Evolutionary conservation across 2,797 vertebrate genomes (phyloP).

Genomic region (Merluccius polli): DNA sequence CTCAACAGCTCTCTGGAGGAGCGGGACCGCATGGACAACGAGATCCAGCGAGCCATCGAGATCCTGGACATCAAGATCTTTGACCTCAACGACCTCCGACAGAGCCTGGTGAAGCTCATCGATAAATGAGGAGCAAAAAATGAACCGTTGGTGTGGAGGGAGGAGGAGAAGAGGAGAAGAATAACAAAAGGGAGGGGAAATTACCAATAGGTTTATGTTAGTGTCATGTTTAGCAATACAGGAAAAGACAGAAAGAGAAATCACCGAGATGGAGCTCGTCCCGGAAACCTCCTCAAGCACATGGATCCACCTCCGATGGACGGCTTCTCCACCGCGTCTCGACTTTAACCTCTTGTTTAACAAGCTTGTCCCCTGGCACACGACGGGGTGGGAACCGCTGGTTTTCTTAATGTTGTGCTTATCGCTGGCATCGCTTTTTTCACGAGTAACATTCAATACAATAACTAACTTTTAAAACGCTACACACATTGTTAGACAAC

Average conservation of each 20-base stretch:
- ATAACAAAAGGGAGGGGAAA: slow-evolving; percentile 1
- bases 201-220: neutral
- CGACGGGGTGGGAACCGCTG: neutral
- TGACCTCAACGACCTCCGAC: slow-evolving; percentile 90
- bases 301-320: slow-evolving; percentile 14
- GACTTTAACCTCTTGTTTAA: neutral
- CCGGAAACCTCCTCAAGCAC: slow-evolving; percentile 40
- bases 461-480: slow-evolving; percentile 60
- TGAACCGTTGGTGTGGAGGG: neutral
- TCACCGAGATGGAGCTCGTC: slow-evolving; percentile 34
- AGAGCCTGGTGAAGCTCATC: slow-evolving; percentile 87
- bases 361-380: neutral
- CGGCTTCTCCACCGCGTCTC: neutral
- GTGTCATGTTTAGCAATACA: neutral
- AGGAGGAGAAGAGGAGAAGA: neutral
- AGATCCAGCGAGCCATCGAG: slow-evolving; percentile 85
- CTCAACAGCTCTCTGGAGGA: slow-evolving; percentile 71
- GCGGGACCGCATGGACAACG: slow-evolving; percentile 77
- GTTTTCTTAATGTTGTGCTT: neutral
- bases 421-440: slow-evolving; percentile 49
- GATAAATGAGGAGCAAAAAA: slow-evolving; percentile 68
- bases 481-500: slow-evolving; percentile 44
- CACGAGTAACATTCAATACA: slow-evolving; percentile 53
- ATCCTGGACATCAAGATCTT: slow-evolving; percentile 93
- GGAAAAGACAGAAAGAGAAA: neutral